Evolutionary conservation across 2,797 vertebrate species (phyloP).

Genomic region (Falco concolor): DNA sequence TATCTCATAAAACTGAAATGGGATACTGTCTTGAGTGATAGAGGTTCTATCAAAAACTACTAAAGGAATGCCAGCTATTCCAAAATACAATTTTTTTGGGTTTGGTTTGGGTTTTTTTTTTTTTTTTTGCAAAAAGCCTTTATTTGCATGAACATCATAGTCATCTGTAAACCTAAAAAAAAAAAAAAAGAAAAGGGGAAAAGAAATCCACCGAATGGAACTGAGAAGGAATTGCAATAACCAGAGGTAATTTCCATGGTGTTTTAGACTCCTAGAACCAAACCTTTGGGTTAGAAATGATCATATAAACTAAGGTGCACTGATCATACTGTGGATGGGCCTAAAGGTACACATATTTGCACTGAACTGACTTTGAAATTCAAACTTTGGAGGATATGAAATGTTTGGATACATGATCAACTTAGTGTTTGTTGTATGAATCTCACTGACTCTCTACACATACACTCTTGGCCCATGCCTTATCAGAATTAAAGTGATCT

Average conservation of each 20-base stretch:
- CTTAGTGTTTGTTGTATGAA: background rate
- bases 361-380: background rate
- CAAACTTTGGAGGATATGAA: background rate
- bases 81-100: background rate
- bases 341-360: background rate
- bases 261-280: background rate
- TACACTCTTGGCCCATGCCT: background rate
- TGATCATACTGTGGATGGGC: background rate
- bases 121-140: background rate
- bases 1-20: background rate
- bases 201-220: background rate
- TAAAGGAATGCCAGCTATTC: background rate
- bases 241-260: background rate
- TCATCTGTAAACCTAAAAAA: background rate
- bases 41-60: background rate
- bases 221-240: background rate
- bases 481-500: fast-evolving
- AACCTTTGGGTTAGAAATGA: background rate
- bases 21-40: background rate
- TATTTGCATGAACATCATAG: background rate
- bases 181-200: background rate
- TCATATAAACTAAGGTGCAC: background rate
- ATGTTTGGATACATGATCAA: background rate
- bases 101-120: background rate
- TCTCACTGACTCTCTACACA: background rate